Evolutionary conservation across 1,140 invertebrate genomes (phyloP).

Genomic region (Hyphantria cunea): DNA sequence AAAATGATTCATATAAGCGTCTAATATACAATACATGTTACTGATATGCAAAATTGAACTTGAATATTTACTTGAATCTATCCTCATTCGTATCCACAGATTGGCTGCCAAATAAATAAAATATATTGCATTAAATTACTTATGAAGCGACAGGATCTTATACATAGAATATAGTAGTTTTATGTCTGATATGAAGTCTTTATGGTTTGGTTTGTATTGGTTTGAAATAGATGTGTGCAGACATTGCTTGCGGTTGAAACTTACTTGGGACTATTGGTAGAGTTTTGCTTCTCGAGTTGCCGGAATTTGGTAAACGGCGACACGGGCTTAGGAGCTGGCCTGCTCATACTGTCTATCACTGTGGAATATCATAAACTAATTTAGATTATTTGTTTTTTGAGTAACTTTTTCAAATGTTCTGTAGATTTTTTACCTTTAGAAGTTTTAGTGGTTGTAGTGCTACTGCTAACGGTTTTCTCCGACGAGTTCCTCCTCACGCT

Average conservation of each 20-base stretch:
- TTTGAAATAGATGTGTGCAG: not conserved
- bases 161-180: slow-evolving; percentile 35
- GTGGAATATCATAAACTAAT: slow-evolving; percentile 25
- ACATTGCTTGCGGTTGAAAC: slow-evolving; percentile 20
- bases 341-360: slow-evolving; percentile 85
- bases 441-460: slow-evolving; percentile 70
- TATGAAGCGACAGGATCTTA: slow-evolving; percentile 49
- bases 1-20: slow-evolving; percentile 31
- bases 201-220: slow-evolving; percentile 12
- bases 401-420: too few relatives aligned
- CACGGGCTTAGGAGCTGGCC: slow-evolving; percentile 85
- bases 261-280: slow-evolving; percentile 88
- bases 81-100: slow-evolving; percentile 64
- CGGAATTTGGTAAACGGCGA: slow-evolving; percentile 95
- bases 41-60: slow-evolving; percentile 45
- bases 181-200: slow-evolving; percentile 21
- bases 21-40: slow-evolving; percentile 38
- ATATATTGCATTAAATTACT: slow-evolving; percentile 60
- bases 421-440: slow-evolving; percentile 55
- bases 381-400: not conserved
- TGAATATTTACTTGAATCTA: slow-evolving; percentile 67
- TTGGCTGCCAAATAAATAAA: slow-evolving; percentile 72
- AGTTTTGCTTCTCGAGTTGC: slow-evolving; percentile 93
- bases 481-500: slow-evolving; percentile 74
- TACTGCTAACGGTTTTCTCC: slow-evolving; percentile 74